Percentiles rank a stretch among this genome's conserved stretches.
Conservation (phyloP, 2,888 invertebrate genomes). For the Alentia gelatinosa region DNA sequence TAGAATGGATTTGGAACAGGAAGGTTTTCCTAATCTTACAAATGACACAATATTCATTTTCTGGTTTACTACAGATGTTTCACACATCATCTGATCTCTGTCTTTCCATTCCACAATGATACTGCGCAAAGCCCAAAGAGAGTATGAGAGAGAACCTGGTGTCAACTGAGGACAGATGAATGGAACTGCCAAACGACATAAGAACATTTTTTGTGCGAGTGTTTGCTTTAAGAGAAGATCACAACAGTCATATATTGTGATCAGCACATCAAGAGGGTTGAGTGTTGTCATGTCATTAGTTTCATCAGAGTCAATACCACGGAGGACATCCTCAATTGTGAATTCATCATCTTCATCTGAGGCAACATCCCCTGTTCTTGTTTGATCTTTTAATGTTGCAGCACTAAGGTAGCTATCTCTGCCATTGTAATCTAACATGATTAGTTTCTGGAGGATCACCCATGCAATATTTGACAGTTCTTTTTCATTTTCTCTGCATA, state of each 20-base stretch:
- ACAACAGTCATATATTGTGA: neutral
- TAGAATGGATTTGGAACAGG: constrained; percentile 4
- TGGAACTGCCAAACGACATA: neutral
- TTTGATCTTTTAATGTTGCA: neutral
- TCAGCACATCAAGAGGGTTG: constrained; percentile 1
- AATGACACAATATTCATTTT: neutral
- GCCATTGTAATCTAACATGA: neutral
- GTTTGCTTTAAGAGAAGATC: neutral
- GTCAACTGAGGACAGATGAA: neutral
- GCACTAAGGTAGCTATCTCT: neutral
- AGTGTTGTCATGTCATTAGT: neutral
- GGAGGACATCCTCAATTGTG: neutral
- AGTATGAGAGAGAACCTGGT: neutral
- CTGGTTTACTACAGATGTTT: neutral
- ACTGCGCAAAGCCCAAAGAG: constrained; percentile 1
- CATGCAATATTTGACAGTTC: neutral
- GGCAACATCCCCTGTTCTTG: neutral
- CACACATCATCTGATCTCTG: neutral
- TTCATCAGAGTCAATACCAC: neutral
- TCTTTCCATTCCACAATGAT: constrained; percentile 8
- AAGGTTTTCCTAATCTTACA: neutral
- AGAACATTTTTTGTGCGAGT: neutral
- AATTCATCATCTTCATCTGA: neutral
- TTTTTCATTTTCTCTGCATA: neutral
- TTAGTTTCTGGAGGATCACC: neutral